phyloP scores from a whole-genome alignment of 2,797 vertebrate genomes.

The Glossophaga mutica region DNA sequence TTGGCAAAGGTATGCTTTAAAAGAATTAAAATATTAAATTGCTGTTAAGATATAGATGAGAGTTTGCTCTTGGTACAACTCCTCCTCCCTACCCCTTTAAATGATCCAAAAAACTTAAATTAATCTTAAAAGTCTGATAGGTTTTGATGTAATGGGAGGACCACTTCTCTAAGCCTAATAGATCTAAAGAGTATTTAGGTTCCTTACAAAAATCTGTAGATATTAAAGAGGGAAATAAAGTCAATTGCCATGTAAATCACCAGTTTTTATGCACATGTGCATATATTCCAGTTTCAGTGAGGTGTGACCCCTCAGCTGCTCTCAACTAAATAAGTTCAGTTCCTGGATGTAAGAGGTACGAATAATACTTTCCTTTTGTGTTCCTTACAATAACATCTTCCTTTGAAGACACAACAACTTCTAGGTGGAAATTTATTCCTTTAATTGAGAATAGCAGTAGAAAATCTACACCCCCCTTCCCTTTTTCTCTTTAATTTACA shows the following conservation, averaged over 20 bases:
- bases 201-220: neutral
- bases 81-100: neutral
- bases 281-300: neutral
- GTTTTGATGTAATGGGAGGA: neutral
- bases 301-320: neutral
- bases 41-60: neutral
- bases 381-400: slow-evolving; percentile 61
- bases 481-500: neutral
- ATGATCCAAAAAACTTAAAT: neutral
- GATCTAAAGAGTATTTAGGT: neutral
- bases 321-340: neutral
- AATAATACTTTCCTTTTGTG: slow-evolving; percentile 48
- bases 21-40: neutral
- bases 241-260: neutral
- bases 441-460: slow-evolving; percentile 12
- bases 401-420: slow-evolving; percentile 50
- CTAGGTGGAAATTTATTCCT: neutral
- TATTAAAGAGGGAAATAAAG: slow-evolving; percentile 22
- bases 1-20: slow-evolving; percentile 34
- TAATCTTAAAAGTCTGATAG: neutral
- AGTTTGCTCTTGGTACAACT: neutral
- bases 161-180: neutral
- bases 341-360: slow-evolving; percentile 1
- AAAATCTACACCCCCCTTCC: neutral
- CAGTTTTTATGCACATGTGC: neutral